Percentiles rank a stretch among this genome's conserved stretches.
Evolutionary conservation across 2,888 invertebrate species (phyloP).

Genomic region (Parascotia fuliginaria): DNA sequence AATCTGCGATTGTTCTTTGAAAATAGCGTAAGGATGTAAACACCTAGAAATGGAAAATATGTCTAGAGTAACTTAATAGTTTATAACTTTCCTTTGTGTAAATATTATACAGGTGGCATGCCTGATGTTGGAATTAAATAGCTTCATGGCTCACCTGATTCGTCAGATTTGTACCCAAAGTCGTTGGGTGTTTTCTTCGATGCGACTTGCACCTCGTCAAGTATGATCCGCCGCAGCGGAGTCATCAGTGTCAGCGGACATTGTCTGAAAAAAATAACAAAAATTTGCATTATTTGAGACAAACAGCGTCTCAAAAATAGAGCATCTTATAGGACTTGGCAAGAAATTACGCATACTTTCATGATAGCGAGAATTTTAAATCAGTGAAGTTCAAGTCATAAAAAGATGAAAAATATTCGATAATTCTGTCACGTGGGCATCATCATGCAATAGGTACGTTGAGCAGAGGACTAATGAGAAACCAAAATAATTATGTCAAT

Average conservation of each 20-base stretch:
- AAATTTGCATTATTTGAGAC: conserved; percentile 2
- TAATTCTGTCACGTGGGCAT: not conserved
- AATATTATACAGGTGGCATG: not conserved
- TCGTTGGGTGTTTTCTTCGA: conserved; percentile 88
- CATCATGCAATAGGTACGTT: not conserved
- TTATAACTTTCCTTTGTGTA: not conserved
- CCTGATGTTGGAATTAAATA: not conserved
- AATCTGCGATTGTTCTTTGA: conserved; percentile 26
- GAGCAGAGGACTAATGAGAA: conserved; percentile 3
- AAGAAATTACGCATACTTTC: not conserved
- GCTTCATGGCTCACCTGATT: conserved; percentile 82
- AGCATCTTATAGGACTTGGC: not conserved
- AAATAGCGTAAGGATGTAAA: conserved; percentile 13
- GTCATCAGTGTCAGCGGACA: conserved; percentile 89
- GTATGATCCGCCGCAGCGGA: conserved; percentile 88
- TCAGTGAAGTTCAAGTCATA: not conserved
- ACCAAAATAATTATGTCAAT: conserved; percentile 10
- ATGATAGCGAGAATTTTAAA: no score
- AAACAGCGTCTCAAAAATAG: not conserved
- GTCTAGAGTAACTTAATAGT: not conserved
- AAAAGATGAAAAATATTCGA: not conserved
- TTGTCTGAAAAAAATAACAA: conserved; percentile 82
- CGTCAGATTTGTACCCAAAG: conserved; percentile 87
- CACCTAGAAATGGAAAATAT: conserved; percentile 7
- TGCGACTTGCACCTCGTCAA: conserved; percentile 88